Evolutionary conservation across 2,888 invertebrate species (phyloP).

Genomic region (Anarsia innoxiella): DNA sequence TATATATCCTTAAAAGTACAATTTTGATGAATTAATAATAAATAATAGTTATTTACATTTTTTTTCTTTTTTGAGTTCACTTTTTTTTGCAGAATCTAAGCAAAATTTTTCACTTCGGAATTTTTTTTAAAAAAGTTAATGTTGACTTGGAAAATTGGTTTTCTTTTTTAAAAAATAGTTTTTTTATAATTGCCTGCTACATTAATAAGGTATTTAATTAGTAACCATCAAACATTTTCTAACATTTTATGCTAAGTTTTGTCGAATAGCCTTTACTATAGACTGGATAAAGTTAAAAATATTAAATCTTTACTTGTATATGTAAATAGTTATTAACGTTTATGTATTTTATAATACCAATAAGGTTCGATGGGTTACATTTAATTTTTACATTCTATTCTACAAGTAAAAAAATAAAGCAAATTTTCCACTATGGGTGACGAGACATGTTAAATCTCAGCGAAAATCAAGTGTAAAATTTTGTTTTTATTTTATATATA

Average conservation of each 20-base stretch:
- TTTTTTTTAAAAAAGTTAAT: not conserved
- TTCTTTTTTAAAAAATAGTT: conserved; percentile 19
- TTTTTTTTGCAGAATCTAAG: no score
- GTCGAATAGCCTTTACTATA: conserved; percentile 74
- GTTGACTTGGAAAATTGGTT: conserved; percentile 24
- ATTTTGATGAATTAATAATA: not conserved
- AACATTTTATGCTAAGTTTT: conserved; percentile 69
- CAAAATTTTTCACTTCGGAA: no score
- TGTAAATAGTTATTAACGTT: conserved; percentile 74
- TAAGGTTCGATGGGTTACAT: conserved; percentile 74
- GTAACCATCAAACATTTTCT: conserved; percentile 48
- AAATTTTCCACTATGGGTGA: conserved; percentile 55
- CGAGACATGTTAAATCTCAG: conserved; percentile 33
- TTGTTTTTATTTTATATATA: conserved; percentile 69
- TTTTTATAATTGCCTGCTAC: conserved; percentile 71
- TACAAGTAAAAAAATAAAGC: conserved; percentile 48
- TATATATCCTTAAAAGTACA: conserved; percentile 6
- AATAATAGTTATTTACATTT: not conserved
- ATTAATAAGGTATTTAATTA: conserved; percentile 39
- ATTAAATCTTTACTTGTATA: conserved; percentile 71
- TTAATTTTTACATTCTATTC: conserved; percentile 69
- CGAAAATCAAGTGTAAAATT: conserved; percentile 56
- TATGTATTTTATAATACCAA: conserved; percentile 70
- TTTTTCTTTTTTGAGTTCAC: no score
- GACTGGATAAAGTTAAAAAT: conserved; percentile 71